Conservation (phyloP, 2,888 invertebrate genomes). For the Beris chalybata region DNA sequence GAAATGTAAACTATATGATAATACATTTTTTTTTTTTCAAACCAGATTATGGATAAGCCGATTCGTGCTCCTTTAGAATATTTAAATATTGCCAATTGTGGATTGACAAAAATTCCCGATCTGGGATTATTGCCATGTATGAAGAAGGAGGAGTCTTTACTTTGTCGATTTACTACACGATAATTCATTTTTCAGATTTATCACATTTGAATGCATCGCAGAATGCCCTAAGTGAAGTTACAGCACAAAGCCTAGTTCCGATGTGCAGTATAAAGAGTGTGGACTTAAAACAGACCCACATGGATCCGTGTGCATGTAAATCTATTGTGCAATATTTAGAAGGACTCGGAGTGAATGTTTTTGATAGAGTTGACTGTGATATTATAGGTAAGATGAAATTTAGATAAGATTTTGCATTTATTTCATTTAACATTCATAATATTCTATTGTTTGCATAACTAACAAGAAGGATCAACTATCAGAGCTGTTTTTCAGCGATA, state of each 20-base stretch:
- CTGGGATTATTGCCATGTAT: constrained; percentile 62
- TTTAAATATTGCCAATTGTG: constrained; percentile 65
- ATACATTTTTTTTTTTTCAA: constrained; percentile 8
- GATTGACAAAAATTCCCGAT: constrained; percentile 62
- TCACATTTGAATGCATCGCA: constrained; percentile 64
- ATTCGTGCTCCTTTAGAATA: constrained; percentile 62
- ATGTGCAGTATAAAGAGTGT: constrained; percentile 65
- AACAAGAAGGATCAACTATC: no score
- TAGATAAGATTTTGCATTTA: no score
- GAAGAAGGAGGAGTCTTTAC: constrained; percentile 33
- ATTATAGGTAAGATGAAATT: constrained; percentile 43
- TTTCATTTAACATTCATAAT: no score
- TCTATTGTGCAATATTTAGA: constrained; percentile 50
- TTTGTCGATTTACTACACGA: neutral
- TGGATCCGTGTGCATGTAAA: constrained; percentile 50
- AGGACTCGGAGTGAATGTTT: constrained; percentile 46
- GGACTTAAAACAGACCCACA: constrained; percentile 56
- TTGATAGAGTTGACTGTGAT: constrained; percentile 50
- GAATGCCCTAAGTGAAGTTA: constrained; percentile 58
- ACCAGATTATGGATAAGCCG: constrained; percentile 55
- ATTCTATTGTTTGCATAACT: no score
- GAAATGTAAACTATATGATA: neutral
- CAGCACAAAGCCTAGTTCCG: constrained; percentile 61
- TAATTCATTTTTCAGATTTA: constrained; percentile 52
- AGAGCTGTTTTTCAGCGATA: no score